Conservation (phyloP, 2,797 vertebrate species). For the Poeciliopsis gracilis region DNA sequence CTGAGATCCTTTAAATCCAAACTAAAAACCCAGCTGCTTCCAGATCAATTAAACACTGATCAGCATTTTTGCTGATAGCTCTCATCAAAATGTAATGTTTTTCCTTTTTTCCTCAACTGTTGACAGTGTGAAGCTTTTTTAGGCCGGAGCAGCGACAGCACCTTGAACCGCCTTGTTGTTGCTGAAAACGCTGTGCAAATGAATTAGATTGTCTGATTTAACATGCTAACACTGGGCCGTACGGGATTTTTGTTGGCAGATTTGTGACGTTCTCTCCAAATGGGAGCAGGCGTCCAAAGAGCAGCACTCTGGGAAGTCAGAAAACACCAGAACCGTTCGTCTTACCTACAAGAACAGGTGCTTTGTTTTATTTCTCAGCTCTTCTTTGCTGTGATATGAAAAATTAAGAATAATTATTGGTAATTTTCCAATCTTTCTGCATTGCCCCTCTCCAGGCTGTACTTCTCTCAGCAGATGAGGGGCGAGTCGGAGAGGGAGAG, state of each 20-base stretch:
- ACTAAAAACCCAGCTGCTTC: too few species aligned
- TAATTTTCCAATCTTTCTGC: not conserved
- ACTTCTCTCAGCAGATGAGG: slow-evolving; percentile 90
- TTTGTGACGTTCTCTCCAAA: slow-evolving; percentile 98
- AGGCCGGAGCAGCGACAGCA: too few species aligned
- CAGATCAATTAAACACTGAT: too few species aligned
- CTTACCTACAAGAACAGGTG: slow-evolving; percentile 98
- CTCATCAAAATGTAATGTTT: too few species aligned
- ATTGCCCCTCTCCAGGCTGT: slow-evolving; percentile 81
- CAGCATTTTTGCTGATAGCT: too few species aligned
- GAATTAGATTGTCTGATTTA: too few species aligned
- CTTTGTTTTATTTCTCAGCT: not conserved
- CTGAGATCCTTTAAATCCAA: too few species aligned
- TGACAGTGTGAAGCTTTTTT: too few species aligned
- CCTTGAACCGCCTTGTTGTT: too few species aligned
- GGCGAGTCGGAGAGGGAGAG: slow-evolving; percentile 96
- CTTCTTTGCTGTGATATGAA: not conserved
- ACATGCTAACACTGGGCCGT: not conserved
- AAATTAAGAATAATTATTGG: not conserved
- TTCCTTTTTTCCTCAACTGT: too few species aligned
- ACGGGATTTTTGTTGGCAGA: slow-evolving; percentile 71
- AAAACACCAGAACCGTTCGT: slow-evolving; percentile 91
- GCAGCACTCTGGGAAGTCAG: slow-evolving; percentile 92
- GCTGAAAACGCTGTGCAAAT: too few species aligned
- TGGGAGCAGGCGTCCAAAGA: slow-evolving; percentile 98